phyloP scores from a whole-genome alignment of 2,888 invertebrate genomes.

The Pogonocherus hispidulus region DNA sequence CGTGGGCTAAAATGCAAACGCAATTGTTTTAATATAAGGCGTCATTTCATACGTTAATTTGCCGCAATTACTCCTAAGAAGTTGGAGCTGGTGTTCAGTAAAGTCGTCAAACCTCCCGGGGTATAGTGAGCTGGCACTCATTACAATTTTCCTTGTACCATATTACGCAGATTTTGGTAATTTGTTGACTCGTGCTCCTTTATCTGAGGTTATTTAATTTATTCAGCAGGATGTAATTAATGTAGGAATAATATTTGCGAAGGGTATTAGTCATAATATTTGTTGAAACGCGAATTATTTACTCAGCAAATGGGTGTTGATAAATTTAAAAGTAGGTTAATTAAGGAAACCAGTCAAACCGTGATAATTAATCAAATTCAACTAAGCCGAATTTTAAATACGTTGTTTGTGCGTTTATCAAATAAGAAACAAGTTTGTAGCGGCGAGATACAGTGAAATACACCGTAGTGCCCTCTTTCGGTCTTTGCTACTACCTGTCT shows the following conservation, averaged over 20 bases:
- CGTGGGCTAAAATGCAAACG: constrained; percentile 25
- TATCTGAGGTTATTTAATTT: constrained; percentile 15
- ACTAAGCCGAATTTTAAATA: too few species aligned
- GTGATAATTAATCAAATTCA: too few species aligned
- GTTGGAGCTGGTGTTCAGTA: constrained; percentile 20
- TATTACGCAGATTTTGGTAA: constrained; percentile 27
- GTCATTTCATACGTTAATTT: constrained; percentile 24
- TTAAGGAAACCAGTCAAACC: too few species aligned
- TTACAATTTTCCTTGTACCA: constrained; percentile 26
- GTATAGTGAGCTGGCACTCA: constrained; percentile 24
- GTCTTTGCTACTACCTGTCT: too few species aligned
- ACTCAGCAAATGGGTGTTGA: neutral
- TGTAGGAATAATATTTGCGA: neutral
- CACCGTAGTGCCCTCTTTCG: too few species aligned
- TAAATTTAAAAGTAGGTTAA: neutral
- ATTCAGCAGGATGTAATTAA: neutral
- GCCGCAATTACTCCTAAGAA: constrained; percentile 24
- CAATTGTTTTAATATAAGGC: constrained; percentile 22
- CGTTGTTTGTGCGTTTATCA: too few species aligned
- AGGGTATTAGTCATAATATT: neutral
- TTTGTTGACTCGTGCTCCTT: constrained; percentile 21
- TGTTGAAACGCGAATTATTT: neutral
- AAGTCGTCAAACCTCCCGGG: constrained; percentile 21
- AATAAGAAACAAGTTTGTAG: too few species aligned
- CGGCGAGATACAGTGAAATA: too few species aligned